Percentiles rank a stretch among this genome's conserved stretches.
These are phyloP conservation scores for Rhinella marina DNA, from an alignment of 2,797 vertebrate genomes.

Conservation along the genomic window DNA sequence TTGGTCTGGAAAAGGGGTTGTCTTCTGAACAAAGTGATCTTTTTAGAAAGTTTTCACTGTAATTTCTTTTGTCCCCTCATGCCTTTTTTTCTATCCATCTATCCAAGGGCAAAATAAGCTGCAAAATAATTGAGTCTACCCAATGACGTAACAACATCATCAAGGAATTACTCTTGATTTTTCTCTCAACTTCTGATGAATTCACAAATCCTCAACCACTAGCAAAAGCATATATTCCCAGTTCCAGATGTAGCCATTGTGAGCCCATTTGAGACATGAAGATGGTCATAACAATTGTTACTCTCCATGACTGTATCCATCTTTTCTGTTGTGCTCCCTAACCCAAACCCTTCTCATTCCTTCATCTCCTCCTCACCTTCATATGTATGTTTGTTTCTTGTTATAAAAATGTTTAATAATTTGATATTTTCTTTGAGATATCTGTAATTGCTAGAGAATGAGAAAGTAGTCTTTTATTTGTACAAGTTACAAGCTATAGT, in stretches of 20 bases:
- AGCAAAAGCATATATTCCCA: neutral
- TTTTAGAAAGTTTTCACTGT: too few relatives aligned
- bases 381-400: neutral
- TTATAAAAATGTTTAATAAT: too few relatives aligned
- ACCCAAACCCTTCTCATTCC: too few relatives aligned
- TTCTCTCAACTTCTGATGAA: neutral
- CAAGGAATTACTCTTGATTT: neutral
- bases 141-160: too few relatives aligned
- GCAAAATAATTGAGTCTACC: too few relatives aligned
- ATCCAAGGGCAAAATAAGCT: too few relatives aligned
- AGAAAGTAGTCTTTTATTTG: neutral
- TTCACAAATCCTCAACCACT: neutral
- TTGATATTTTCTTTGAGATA: neutral
- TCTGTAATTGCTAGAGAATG: neutral
- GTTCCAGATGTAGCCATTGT: neutral
- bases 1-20: too few relatives aligned
- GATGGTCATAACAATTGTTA: neutral
- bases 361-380: neutral
- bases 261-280: neutral
- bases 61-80: too few relatives aligned
- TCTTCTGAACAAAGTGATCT: too few relatives aligned
- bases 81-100: too few relatives aligned
- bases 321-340: neutral
- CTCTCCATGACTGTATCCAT: neutral
- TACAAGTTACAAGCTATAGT: neutral